phyloP scores from a whole-genome alignment of 1,140 invertebrate genomes.

The Probaryconus sp. region DNA sequence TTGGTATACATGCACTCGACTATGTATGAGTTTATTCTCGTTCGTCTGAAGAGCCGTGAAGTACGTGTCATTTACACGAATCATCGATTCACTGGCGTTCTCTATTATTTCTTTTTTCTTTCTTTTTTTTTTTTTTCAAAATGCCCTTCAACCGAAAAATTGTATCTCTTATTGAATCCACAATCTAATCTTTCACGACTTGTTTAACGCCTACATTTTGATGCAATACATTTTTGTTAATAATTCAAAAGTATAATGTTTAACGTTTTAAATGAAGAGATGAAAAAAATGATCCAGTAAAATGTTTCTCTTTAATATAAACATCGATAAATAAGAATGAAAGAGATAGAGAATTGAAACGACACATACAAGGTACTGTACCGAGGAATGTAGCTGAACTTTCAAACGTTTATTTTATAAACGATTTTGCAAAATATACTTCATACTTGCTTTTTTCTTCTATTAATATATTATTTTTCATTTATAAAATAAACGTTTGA shows the following conservation, averaged over 20 bases:
- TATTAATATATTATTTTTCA: too few relatives aligned
- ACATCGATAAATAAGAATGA: conserved; percentile 62
- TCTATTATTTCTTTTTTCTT: conserved; percentile 6
- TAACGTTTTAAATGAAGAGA: conserved; percentile 65
- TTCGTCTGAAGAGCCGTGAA: conserved; percentile 48
- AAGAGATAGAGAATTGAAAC: conserved; percentile 22
- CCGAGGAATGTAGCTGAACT: too few relatives aligned
- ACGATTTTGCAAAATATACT: too few relatives aligned
- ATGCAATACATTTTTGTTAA: too few relatives aligned
- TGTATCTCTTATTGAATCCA: conserved; percentile 23
- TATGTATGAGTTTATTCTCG: conserved; percentile 60
- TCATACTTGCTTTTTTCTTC: too few relatives aligned
- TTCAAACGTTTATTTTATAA: too few relatives aligned
- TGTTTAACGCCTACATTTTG: too few relatives aligned
- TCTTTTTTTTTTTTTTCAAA: conserved; percentile 15
- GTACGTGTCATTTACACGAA: conserved; percentile 60
- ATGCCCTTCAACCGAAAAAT: conserved; percentile 25
- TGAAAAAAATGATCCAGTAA: conserved; percentile 58
- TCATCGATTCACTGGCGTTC: conserved; percentile 59
- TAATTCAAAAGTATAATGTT: conserved; percentile 11
- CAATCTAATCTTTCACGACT: conserved; percentile 25
- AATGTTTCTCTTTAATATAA: conserved; percentile 63
- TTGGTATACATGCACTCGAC: conserved; percentile 44
- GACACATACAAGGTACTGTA: conserved; percentile 62
- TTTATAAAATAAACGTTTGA: too few relatives aligned